Conservation (phyloP, 2,113 vertebrate genomes). For the Zingel zingel region DNA sequence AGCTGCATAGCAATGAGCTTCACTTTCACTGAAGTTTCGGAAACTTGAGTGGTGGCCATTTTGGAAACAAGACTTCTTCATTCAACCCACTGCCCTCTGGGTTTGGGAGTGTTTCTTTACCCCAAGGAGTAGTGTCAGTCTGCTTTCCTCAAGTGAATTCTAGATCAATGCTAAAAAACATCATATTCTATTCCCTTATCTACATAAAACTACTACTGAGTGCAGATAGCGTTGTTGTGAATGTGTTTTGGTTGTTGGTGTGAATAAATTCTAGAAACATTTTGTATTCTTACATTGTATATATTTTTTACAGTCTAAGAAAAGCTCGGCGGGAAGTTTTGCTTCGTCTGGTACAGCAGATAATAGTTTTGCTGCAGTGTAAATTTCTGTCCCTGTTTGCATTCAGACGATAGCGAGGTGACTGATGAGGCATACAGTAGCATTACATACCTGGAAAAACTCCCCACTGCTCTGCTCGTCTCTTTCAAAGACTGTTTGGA, state of each 20-base stretch:
- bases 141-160: conserved; percentile 10
- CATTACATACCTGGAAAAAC: conserved; percentile 50
- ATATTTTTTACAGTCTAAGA: neutral
- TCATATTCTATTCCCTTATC: conserved; percentile 5
- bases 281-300: conserved; percentile 1
- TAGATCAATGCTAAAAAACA: conserved; percentile 38
- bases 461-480: neutral
- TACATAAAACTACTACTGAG: conserved; percentile 21
- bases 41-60: conserved; percentile 52
- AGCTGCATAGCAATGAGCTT: conserved; percentile 70
- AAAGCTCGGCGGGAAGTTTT: conserved; percentile 31
- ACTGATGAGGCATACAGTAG: conserved; percentile 55
- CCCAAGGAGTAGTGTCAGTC: conserved; percentile 26
- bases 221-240: neutral
- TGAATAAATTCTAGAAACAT: neutral
- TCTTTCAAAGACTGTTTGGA: conserved; percentile 42
- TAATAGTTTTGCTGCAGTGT: conserved; percentile 52
- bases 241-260: neutral
- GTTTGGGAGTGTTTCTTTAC: conserved; percentile 3
- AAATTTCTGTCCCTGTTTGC: conserved; percentile 36
- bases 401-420: conserved; percentile 20
- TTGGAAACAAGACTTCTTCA: conserved; percentile 33
- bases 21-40: conserved; percentile 51
- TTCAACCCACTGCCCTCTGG: conserved; percentile 18
- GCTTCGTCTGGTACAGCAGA: conserved; percentile 45